Percentiles rank a stretch among this genome's conserved stretches.
Evolutionary conservation across 2,888 invertebrate species (phyloP).

Genomic region (Dryadula phaetusa): DNA sequence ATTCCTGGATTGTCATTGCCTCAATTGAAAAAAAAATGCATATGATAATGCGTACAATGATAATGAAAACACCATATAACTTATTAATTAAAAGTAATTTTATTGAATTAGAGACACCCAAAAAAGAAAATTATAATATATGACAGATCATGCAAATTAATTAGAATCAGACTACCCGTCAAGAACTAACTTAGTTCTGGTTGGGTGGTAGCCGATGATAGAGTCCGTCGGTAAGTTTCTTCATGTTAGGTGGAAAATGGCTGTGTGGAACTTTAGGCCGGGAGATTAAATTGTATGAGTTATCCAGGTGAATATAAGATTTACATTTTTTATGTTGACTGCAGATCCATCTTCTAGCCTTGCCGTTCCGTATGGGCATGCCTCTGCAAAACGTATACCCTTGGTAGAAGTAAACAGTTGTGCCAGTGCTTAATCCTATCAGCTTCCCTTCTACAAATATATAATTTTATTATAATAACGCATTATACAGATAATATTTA

Average conservation of each 20-base stretch:
- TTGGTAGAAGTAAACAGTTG: conserved; percentile 35
- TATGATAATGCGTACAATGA: too few relatives aligned
- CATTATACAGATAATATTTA: not conserved
- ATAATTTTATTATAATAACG: not conserved
- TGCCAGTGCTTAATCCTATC: conserved; percentile 44
- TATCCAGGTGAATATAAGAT: conserved; percentile 49
- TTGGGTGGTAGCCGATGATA: not conserved
- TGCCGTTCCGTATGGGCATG: conserved; percentile 32
- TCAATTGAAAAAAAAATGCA: too few relatives aligned
- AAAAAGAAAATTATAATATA: too few relatives aligned
- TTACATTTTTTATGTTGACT: conserved; percentile 47
- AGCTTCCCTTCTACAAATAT: conserved; percentile 41
- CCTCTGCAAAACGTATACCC: conserved; percentile 49
- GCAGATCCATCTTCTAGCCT: conserved; percentile 49
- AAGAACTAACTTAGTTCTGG: too few relatives aligned
- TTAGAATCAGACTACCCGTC: too few relatives aligned
- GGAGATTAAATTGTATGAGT: not conserved
- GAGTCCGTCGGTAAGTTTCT: not conserved
- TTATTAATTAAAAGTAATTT: too few relatives aligned
- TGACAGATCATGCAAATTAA: too few relatives aligned
- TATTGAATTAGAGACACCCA: too few relatives aligned
- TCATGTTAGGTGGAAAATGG: not conserved
- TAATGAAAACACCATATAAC: too few relatives aligned
- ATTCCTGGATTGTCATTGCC: too few relatives aligned
- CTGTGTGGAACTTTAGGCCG: not conserved